phyloP scores from a whole-genome alignment of 1,140 invertebrate species.

The Neoseiulus cucumeris region DNA sequence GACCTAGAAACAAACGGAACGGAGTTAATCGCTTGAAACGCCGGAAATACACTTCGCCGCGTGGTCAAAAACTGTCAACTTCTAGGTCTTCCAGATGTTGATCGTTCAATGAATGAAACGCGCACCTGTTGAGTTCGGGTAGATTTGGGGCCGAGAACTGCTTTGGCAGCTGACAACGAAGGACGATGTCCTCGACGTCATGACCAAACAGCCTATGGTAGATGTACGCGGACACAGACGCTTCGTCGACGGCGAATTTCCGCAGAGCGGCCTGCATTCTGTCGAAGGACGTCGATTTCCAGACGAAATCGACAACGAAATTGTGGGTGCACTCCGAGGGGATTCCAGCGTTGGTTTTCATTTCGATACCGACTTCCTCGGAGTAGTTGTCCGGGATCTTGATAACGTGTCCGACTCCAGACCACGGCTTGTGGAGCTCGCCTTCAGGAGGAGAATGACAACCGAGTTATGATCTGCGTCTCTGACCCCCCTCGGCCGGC shows the following conservation, averaged over 20 bases:
- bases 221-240: constrained; percentile 88
- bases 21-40: not conserved
- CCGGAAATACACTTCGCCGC: not conserved
- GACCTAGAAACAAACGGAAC: constrained; percentile 9
- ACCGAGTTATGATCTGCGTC: no score
- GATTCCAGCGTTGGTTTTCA: constrained; percentile 71
- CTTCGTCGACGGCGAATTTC: constrained; percentile 88
- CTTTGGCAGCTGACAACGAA: constrained; percentile 72
- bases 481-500: no score
- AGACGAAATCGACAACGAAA: constrained; percentile 97
- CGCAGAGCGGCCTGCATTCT: constrained; percentile 87
- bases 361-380: constrained; percentile 90
- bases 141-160: constrained; percentile 90
- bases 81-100: not conserved
- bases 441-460: constrained; percentile 25
- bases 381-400: constrained; percentile 98
- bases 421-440: constrained; percentile 80
- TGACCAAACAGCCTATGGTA: constrained; percentile 91
- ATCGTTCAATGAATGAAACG: constrained; percentile 30
- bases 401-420: constrained; percentile 81
- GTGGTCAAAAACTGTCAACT: constrained; percentile 13
- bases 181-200: constrained; percentile 84
- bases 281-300: constrained; percentile 98
- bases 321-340: constrained; percentile 79
- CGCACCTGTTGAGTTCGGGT: constrained; percentile 88